Conservation (phyloP, 2,888 invertebrate genomes). For the Steinernema scapterisci region DNA sequence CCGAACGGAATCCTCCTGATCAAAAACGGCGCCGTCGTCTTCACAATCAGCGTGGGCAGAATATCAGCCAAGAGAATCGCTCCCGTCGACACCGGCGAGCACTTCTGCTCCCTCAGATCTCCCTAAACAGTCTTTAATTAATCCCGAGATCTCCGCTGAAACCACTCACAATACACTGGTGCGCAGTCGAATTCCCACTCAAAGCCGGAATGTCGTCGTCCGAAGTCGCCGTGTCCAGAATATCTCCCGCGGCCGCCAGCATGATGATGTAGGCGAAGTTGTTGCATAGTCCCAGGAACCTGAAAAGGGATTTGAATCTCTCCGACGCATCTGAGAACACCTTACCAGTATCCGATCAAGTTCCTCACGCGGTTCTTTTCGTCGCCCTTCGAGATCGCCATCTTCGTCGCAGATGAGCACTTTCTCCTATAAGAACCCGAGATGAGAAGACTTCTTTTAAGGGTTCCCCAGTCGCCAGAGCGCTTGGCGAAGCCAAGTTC, state of each 20-base stretch:
- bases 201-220: slow-evolving; percentile 10
- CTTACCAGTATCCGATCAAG: slow-evolving; percentile 20
- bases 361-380: not conserved
- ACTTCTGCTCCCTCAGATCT: slow-evolving; percentile 46
- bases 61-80: slow-evolving; percentile 82
- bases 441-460: not conserved
- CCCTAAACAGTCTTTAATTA: slow-evolving; percentile 39
- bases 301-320: slow-evolving; percentile 42
- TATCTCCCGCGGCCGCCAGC: slow-evolving; percentile 83
- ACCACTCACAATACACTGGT: not conserved
- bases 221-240: slow-evolving; percentile 69
- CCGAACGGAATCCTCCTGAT: slow-evolving; percentile 69
- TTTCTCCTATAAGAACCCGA: not conserved
- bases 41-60: slow-evolving; percentile 77
- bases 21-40: slow-evolving; percentile 77
- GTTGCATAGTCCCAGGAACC: slow-evolving; percentile 83
- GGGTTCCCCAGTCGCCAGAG: not conserved
- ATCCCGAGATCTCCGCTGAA: not conserved
- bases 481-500: not conserved
- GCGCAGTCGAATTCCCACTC: not conserved
- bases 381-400: slow-evolving; percentile 15
- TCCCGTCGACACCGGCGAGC: slow-evolving; percentile 63
- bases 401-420: not conserved
- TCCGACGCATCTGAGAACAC: not conserved
- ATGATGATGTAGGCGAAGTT: slow-evolving; percentile 86